phyloP scores from a whole-genome alignment of 1,140 invertebrate genomes.

The Monomorium pharaonis region DNA sequence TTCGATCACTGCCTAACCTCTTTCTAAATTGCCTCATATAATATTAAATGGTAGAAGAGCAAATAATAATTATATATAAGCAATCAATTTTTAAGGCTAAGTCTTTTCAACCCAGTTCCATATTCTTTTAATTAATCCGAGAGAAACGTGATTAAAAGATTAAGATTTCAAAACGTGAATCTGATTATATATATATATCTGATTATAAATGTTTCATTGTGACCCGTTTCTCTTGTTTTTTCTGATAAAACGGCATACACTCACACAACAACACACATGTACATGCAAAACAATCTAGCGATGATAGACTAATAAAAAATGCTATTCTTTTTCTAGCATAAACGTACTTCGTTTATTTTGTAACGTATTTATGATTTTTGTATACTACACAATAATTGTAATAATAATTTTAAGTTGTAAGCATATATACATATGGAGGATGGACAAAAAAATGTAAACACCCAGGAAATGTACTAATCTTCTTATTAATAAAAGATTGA shows the following conservation, averaged over 20 bases:
- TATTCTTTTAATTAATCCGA: background rate
- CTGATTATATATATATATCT: too few relatives aligned
- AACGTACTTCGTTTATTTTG: background rate
- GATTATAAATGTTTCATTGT: background rate
- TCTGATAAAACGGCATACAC: background rate
- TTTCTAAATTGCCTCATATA: background rate
- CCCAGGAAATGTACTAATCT: too few relatives aligned
- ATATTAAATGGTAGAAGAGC: background rate
- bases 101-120: background rate
- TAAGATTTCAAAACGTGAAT: background rate
- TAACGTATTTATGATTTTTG: background rate
- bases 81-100: background rate
- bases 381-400: background rate
- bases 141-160: background rate
- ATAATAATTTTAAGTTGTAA: background rate
- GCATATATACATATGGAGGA: too few relatives aligned
- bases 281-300: background rate
- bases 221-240: background rate
- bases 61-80: background rate
- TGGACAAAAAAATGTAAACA: too few relatives aligned
- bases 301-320: conserved; percentile 11
- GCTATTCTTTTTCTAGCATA: background rate
- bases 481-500: too few relatives aligned
- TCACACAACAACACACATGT: background rate
- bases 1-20: background rate